Percentiles rank a stretch among this genome's conserved stretches.
phyloP scores from a whole-genome alignment of 2,888 invertebrate species.

The Caenorhabditis panamensis region DNA sequence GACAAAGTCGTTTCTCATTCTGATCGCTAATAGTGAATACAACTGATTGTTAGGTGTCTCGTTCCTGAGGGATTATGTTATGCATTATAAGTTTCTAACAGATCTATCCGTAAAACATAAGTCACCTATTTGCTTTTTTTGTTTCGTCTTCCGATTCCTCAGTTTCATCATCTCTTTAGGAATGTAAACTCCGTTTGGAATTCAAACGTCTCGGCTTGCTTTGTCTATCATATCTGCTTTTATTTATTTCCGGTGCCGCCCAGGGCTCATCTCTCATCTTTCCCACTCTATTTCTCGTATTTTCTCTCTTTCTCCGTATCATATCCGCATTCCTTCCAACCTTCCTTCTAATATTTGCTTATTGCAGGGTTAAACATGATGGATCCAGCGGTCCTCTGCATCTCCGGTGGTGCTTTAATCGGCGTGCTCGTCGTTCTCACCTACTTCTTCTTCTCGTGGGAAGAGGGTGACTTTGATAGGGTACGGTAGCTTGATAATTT shows the following conservation, averaged over 20 bases:
- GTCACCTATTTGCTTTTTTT: too few relatives aligned
- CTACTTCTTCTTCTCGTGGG: conserved; percentile 21
- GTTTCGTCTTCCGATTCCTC: not conserved
- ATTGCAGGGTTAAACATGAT: conserved; percentile 4
- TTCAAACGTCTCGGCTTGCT: not conserved
- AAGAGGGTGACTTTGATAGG: conserved; percentile 39
- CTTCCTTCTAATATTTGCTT: not conserved
- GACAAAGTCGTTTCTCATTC: too few relatives aligned
- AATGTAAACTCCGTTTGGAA: not conserved
- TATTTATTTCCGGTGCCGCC: conserved; percentile 6
- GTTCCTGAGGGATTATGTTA: too few relatives aligned
- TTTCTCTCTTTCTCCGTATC: not conserved
- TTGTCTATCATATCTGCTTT: not conserved
- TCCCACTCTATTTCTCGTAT: not conserved
- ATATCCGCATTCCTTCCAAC: not conserved
- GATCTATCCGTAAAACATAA: too few relatives aligned
- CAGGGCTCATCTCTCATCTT: not conserved
- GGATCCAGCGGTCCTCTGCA: conserved; percentile 5
- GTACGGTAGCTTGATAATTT: too few relatives aligned
- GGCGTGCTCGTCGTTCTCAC: conserved; percentile 1
- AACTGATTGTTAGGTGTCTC: too few relatives aligned
- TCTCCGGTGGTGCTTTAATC: not conserved
- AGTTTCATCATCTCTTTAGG: not conserved
- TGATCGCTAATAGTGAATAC: too few relatives aligned
- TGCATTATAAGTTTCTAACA: too few relatives aligned